Evolutionary conservation across 2,113 vertebrate genomes (phyloP), one percentile per base, ranked within the genome.

Genomic region (Gymnobelideus leadbeateri): DNA sequence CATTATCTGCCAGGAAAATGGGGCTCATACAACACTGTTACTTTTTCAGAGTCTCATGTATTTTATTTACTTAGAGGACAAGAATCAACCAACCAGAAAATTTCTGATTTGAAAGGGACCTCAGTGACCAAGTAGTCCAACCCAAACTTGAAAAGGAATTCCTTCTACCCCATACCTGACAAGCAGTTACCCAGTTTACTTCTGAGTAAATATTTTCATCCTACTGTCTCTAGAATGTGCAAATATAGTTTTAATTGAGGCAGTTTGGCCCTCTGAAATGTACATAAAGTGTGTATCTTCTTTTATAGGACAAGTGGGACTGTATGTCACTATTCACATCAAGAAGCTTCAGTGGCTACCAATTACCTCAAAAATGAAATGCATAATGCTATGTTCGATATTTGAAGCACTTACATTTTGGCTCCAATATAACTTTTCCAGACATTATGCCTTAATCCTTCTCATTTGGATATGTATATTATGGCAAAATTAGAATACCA

Each of bases 1-100:
- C 9, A 90, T 57, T 50, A 95, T 52, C 93, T 21, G 47, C 9
- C 23, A 92, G 14, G 28, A 94, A 94, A 95, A 92, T 3, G 91
- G 24, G 51, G 43, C 52, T 46, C 12, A 84, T 11, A 3, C 54
- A 95, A 93, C 0, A 24, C 0, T 96, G 19, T 26, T 12, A 91
- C 95, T 92, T 89, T 21, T n/a, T 23, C 16, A 84, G 6, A 23
- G 16, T 37, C 37, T 43, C n/a, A 43, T 84, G n/a, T 43, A 43
- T 84, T 84, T 43, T 84, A 7, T 19, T 84, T 43, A 21, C 16
- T 84, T 84, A 23, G n/a, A 43, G n/a, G 37, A 84, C 37, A 84
- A n/a, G 37, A 43, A 84, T 77, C 37, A 21, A 77, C 37, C 19
- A 21, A 84, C 1, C 14, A 43, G n/a, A 23, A 43, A 23, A 43